Evolutionary conservation across 2,888 invertebrate species (phyloP), one percentile per base, ranked within the genome.

Genomic region (Lochmaea capreae): DNA sequence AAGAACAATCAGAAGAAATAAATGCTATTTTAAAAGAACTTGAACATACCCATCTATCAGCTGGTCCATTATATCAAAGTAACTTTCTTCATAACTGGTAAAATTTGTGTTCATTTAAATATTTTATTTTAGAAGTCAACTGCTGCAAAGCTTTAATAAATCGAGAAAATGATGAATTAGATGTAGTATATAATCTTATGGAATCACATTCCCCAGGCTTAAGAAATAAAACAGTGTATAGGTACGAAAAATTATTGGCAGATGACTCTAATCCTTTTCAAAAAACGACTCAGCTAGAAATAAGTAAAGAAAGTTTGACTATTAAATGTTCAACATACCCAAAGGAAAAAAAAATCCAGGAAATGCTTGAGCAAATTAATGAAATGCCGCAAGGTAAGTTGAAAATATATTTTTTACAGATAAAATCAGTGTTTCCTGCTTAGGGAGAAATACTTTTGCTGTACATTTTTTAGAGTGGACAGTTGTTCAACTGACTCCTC

Each of bases 401-500:
- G 8, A 8, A 33, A 33, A 33, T 33, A 6, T 33, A 33, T 8
- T 33, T 33, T 5, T 33, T 8, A 33, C 33, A 33, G 33, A 33
- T 33, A 33, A 3, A 33, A 33, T 4, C 33, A 33, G 33, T 33
- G 33, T 33, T 33, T 33, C 33, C 33, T 33, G 33, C 33, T 33
- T 33, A 33, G 33, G 33, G 8, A 33, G 33, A 8, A 33, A 33
- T 33, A 33, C 33, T 33, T 33, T 5, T 33, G 8, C 8, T 33
- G 33, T 33, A 8, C 8, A 33, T 33, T n/a, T 87, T 85, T 75
- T 86, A 91, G 91, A 92, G 86, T 92, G 92, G 92, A 91, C 91
- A 0, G 79, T 92, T 67, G 82, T 92, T 67, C 92, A 92, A 81
- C 75, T 92, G 73, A 90, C 91, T 9, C 88, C 90, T 0, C 76